Percentiles rank a stretch among this genome's conserved stretches.
Conservation (phyloP, 2,888 invertebrate genomes). For the Synergus laeviventris region DNA sequence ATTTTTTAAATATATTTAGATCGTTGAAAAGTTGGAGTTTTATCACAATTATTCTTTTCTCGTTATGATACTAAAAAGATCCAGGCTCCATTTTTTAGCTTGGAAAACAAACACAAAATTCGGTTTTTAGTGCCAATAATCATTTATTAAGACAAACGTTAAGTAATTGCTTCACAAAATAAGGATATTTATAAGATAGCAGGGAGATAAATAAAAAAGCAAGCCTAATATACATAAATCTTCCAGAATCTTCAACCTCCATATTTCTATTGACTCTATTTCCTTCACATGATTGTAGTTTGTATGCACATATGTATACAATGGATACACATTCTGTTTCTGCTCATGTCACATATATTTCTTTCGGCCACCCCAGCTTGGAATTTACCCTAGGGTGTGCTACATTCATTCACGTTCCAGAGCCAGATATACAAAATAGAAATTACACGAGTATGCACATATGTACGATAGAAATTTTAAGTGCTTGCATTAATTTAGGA, state of each 20-base stretch:
- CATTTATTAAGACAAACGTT: not conserved
- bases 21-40: too few species aligned
- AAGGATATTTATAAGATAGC: not conserved
- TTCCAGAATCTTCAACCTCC: not conserved
- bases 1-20: too few species aligned
- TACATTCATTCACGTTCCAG: constrained; percentile 8
- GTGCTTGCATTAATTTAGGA: not conserved
- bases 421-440: not conserved
- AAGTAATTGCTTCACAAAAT: not conserved
- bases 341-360: constrained; percentile 21
- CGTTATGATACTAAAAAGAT: too few species aligned
- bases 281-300: not conserved
- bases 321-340: constrained; percentile 1
- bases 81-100: too few species aligned
- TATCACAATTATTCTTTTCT: too few species aligned
- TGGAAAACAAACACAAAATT: not conserved
- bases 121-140: not conserved
- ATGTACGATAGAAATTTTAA: not conserved
- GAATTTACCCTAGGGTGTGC: constrained; percentile 16
- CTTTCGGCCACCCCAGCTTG: constrained; percentile 11
- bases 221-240: constrained; percentile 2
- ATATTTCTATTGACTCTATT: constrained; percentile 30
- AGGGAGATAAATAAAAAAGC: not conserved
- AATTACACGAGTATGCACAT: not conserved
- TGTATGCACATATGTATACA: not conserved